A percentile compares a stretch with the other conserved stretches of the same genome.
These are phyloP conservation scores for Pristionchus entomophagus DNA, from an alignment of 2,888 invertebrate genomes.

Conservation along the genomic window DNA sequence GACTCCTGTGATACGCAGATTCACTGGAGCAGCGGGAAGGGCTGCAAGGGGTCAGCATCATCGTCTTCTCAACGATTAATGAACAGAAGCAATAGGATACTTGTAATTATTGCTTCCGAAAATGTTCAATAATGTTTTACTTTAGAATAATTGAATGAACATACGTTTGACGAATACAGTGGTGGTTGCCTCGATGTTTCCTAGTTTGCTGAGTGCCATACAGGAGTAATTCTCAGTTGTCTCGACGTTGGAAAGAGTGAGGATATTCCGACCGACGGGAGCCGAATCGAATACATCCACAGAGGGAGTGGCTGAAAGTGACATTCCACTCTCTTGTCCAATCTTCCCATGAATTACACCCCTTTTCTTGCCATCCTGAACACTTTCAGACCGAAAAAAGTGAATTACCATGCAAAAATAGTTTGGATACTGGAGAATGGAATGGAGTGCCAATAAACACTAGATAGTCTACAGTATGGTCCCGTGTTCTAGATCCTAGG, in stretches of 20 bases:
- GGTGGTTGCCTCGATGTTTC: slow-evolving; percentile 89
- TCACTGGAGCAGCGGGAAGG: slow-evolving; percentile 90
- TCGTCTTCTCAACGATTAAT: background rate
- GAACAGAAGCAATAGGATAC: background rate
- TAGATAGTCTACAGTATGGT: too few species aligned
- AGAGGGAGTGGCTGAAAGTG: slow-evolving; percentile 43
- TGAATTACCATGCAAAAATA: too few species aligned
- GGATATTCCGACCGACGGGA: slow-evolving; percentile 85
- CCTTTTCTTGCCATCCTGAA: too few species aligned
- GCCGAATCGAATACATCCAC: slow-evolving; percentile 69
- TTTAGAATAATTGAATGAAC: too few species aligned
- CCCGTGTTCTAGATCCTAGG: too few species aligned
- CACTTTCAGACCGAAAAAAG: too few species aligned
- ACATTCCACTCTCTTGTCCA: too few species aligned
- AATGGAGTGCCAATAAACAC: too few species aligned
- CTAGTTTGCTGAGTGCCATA: slow-evolving; percentile 93
- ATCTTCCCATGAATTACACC: too few species aligned
- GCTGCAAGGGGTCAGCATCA: slow-evolving; percentile 80
- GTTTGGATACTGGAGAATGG: too few species aligned
- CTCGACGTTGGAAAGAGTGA: slow-evolving; percentile 88
- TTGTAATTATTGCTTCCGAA: too few species aligned
- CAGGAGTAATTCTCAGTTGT: slow-evolving; percentile 96
- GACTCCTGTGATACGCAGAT: slow-evolving; percentile 91
- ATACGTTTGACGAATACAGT: slow-evolving; percentile 95
- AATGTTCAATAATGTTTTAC: too few species aligned